Conservation (phyloP, 2,888 invertebrate species). For the Ephialtes manifestator region DNA sequence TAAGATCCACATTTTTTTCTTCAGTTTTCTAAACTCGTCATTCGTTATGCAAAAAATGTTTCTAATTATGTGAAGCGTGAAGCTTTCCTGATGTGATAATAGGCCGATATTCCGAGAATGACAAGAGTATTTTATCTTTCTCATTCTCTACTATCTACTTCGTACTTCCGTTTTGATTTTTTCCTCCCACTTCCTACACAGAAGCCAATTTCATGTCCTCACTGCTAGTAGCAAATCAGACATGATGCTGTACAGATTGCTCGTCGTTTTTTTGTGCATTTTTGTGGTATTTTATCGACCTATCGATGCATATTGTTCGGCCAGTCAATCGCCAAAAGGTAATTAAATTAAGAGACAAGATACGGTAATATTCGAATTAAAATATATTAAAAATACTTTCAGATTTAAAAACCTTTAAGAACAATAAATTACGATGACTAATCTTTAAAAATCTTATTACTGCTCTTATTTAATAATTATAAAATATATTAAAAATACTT, state of each 20-base stretch:
- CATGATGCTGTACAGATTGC: constrained; percentile 64
- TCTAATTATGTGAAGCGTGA: background rate
- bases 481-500: no score
- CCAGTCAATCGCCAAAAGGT: constrained; percentile 76
- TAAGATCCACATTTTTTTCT: constrained; percentile 48
- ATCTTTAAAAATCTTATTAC: no score
- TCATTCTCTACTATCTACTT: constrained; percentile 62
- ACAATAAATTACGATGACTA: no score
- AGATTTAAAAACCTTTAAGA: no score
- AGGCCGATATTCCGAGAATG: constrained; percentile 25
- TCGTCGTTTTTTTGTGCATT: constrained; percentile 66
- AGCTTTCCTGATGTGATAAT: constrained; percentile 22
- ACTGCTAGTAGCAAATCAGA: constrained; percentile 28
- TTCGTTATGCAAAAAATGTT: background rate
- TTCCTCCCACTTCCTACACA: constrained; percentile 36
- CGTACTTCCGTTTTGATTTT: constrained; percentile 60
- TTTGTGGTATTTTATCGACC: constrained; percentile 53
- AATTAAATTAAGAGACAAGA: constrained; percentile 52
- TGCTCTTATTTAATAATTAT: no score
- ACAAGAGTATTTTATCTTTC: constrained; percentile 33
- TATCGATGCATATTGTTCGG: constrained; percentile 70
- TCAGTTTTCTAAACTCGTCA: background rate
- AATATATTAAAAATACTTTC: no score
- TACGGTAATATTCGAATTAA: no score
- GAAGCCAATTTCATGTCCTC: constrained; percentile 23